Evolutionary conservation across 2,113 vertebrate genomes (phyloP).

Genomic region (Oreochromis tanganicae): DNA sequence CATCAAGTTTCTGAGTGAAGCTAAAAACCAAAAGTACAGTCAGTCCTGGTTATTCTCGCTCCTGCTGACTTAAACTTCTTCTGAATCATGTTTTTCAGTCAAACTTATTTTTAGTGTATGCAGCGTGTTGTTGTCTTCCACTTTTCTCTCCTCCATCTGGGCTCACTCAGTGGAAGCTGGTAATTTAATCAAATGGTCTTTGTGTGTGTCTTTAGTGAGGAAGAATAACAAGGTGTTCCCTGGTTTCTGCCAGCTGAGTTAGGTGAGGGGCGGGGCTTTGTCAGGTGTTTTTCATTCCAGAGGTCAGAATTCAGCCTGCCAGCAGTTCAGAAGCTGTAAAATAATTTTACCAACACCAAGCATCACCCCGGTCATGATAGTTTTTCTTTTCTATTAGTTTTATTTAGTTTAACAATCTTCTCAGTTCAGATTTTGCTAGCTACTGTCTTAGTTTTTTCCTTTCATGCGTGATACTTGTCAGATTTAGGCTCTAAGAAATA

Average conservation of each 20-base stretch:
- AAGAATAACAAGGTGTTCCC: background rate
- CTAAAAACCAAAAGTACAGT: background rate
- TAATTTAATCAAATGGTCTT: background rate
- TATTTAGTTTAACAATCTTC: no score
- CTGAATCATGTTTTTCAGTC: background rate
- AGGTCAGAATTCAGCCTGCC: no score
- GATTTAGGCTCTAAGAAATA: background rate
- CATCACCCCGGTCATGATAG: no score
- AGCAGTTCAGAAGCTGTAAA: no score
- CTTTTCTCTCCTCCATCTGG: background rate
- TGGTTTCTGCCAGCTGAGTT: background rate
- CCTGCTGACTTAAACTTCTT: background rate
- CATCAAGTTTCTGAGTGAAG: background rate
- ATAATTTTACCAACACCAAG: no score
- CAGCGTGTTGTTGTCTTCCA: background rate
- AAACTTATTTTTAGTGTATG: background rate
- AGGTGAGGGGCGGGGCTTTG: background rate
- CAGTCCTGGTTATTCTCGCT: background rate
- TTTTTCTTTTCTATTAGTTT: no score
- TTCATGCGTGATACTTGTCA: no score
- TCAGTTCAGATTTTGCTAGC: no score
- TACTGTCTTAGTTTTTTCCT: no score
- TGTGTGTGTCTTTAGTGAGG: background rate
- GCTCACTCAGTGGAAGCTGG: background rate
- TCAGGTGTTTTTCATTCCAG: no score